Percentiles rank a stretch among this genome's conserved stretches.
Evolutionary conservation across 1,140 invertebrate species (phyloP).

Genomic region (Marisa cornuarietis): DNA sequence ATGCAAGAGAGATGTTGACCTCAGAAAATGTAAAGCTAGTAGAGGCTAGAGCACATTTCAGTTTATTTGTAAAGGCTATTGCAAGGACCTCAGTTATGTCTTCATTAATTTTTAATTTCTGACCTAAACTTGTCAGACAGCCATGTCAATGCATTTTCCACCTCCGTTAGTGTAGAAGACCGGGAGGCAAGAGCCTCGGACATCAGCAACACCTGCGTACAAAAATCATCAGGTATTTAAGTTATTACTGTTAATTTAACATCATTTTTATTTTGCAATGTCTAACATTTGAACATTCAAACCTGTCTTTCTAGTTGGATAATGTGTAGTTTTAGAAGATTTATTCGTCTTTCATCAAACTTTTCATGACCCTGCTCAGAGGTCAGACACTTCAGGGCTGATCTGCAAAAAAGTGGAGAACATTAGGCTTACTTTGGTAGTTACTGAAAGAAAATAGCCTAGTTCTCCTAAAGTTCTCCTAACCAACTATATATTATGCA

Average conservation of each 20-base stretch:
- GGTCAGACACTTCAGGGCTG: slow-evolving; percentile 51
- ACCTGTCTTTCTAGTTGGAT: slow-evolving; percentile 64
- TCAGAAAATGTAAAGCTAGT: no score
- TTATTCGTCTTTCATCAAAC: slow-evolving; percentile 61
- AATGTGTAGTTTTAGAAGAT: slow-evolving; percentile 58
- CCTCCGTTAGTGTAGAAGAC: slow-evolving; percentile 45
- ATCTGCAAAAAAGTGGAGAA: slow-evolving; percentile 29
- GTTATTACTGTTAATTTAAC: no score
- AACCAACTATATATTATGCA: no score
- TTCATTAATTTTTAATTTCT: not conserved
- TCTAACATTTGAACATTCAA: not conserved
- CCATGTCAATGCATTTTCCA: slow-evolving; percentile 54
- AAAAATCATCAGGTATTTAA: not conserved
- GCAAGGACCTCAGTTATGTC: not conserved
- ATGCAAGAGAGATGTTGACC: no score
- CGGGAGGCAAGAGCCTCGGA: slow-evolving; percentile 52
- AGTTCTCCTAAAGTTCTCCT: no score
- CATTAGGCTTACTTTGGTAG: not conserved
- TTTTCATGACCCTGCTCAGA: slow-evolving; percentile 56
- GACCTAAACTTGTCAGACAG: slow-evolving; percentile 56
- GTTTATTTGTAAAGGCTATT: no score
- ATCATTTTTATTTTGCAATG: not conserved
- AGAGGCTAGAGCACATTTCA: no score
- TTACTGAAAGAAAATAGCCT: no score
- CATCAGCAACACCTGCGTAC: slow-evolving; percentile 50